phyloP scores from a whole-genome alignment of 2,113 vertebrate genomes.

The Oreochromis tanganicae region DNA sequence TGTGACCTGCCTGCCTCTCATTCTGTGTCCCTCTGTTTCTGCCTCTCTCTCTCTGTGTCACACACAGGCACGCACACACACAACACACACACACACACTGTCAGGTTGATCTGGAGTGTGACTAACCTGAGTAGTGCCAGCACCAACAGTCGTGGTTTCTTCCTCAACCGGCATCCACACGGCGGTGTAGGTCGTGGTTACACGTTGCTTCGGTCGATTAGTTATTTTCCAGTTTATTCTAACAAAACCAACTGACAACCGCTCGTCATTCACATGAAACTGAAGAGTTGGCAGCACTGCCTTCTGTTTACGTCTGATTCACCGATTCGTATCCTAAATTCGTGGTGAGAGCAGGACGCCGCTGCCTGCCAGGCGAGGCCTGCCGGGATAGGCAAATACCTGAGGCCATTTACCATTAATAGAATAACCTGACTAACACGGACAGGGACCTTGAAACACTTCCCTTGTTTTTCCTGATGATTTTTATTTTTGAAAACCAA shows the following conservation, averaged over 20 bases:
- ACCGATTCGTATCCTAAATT: background rate
- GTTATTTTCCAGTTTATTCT: background rate
- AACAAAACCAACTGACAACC: background rate
- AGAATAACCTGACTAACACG: background rate
- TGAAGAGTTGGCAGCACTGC: background rate
- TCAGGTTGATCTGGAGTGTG: background rate
- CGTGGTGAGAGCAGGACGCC: background rate
- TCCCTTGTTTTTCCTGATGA: background rate
- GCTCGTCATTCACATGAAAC: background rate
- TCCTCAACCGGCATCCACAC: background rate
- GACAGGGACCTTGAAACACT: background rate
- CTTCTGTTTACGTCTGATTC: background rate
- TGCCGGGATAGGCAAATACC: background rate
- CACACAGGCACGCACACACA: too few species aligned
- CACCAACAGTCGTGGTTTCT: background rate
- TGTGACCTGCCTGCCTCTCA: too few species aligned
- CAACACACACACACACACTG: background rate
- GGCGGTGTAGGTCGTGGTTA: accelerated
- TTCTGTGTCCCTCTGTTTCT: too few species aligned
- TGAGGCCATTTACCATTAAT: background rate
- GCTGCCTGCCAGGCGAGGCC: background rate
- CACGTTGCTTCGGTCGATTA: background rate
- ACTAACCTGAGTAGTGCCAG: background rate
- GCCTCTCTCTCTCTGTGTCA: too few species aligned
- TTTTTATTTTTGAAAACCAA: background rate